phyloP scores from a whole-genome alignment of 2,797 vertebrate species.

The Uromys caudimaculatus region DNA sequence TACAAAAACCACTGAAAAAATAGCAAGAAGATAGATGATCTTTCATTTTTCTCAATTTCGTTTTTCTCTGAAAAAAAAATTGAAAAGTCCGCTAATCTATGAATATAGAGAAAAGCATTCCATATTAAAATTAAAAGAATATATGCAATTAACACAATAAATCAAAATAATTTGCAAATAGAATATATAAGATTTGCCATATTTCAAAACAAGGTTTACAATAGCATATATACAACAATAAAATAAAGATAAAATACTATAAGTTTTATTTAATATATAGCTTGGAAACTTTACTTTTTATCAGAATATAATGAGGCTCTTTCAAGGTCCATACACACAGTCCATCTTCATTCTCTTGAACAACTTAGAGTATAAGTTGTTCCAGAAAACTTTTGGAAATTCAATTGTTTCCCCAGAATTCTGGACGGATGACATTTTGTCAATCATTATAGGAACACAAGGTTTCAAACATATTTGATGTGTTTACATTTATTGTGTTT shows the following conservation, averaged over 20 bases:
- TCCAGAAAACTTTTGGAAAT: not conserved
- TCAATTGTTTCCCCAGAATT: not conserved
- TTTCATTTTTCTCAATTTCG: not conserved
- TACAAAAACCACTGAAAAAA: not conserved
- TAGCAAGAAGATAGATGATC: not conserved
- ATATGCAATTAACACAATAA: not conserved
- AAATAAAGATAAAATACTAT: not conserved
- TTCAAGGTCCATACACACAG: fast-evolving
- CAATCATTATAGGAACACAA: not conserved
- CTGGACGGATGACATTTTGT: not conserved
- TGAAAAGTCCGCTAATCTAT: not conserved
- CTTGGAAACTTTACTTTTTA: not conserved
- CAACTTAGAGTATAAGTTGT: not conserved
- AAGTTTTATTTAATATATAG: not conserved
- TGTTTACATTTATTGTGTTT: not conserved
- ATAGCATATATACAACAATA: not conserved
- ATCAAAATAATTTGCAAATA: not conserved
- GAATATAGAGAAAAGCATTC: not conserved
- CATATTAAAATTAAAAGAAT: not conserved
- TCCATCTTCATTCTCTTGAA: not conserved
- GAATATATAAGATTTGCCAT: not conserved
- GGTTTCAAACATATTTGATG: not conserved
- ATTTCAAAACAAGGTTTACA: conserved; percentile 1
- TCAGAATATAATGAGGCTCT: not conserved
- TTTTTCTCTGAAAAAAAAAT: not conserved